These are phyloP conservation scores for Neosilurus mollespiculum DNA, from an alignment of 2,797 vertebrate genomes.

Conservation along the genomic window DNA sequence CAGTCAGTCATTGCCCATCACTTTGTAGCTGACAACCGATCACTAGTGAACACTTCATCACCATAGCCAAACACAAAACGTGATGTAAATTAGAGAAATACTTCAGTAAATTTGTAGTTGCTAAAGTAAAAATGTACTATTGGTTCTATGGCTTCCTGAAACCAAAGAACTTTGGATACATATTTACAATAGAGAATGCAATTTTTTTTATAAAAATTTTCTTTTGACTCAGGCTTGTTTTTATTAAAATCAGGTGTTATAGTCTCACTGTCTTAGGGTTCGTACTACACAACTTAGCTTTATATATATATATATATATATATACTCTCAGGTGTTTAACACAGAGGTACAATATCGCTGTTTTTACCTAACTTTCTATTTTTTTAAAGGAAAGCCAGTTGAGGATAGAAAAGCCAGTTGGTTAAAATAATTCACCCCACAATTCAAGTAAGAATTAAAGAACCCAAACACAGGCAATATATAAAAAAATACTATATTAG, in stretches of 20 bases:
- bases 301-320: too few relatives aligned
- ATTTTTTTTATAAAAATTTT: not conserved
- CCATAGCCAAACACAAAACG: too few relatives aligned
- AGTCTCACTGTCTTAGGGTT: not conserved
- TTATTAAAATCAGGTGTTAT: not conserved
- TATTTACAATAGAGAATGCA: not conserved
- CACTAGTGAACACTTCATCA: too few relatives aligned
- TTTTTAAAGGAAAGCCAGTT: not conserved
- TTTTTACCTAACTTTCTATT: not conserved
- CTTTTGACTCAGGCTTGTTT: not conserved
- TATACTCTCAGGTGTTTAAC: not conserved
- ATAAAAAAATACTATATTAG: not conserved
- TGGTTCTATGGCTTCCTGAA: not conserved
- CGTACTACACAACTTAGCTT: too few relatives aligned
- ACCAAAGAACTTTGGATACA: too few relatives aligned
- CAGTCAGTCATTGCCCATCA: too few relatives aligned
- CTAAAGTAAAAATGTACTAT: not conserved
- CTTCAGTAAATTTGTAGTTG: not conserved
- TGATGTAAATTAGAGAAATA: not conserved
- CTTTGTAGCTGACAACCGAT: too few relatives aligned
- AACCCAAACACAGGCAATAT: not conserved
- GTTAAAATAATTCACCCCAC: not conserved
- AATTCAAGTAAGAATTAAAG: not conserved
- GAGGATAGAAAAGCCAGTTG: not conserved
- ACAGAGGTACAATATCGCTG: not conserved